phyloP scores from a whole-genome alignment of 2,797 vertebrate genomes.

The Salmo trutta region DNA sequence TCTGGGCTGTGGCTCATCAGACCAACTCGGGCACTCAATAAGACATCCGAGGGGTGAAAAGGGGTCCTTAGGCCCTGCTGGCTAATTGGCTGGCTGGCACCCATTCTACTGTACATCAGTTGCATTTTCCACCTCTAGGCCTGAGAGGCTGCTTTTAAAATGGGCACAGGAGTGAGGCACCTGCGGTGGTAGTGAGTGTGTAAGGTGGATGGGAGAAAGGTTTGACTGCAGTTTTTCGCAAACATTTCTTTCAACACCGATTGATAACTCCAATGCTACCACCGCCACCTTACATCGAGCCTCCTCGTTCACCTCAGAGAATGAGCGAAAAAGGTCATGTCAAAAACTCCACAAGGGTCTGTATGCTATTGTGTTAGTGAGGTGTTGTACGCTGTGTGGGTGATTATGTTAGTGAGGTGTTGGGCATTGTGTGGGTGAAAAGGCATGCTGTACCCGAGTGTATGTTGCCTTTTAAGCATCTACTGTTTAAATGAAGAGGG shows the following conservation, averaged over 20 bases:
- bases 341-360: background rate
- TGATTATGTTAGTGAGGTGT: background rate
- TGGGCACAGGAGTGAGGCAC: background rate
- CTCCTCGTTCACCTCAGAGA: background rate
- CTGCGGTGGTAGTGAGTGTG: background rate
- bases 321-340: background rate
- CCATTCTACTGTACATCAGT: no score
- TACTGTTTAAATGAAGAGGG: no score
- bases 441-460: no score
- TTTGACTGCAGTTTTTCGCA: background rate
- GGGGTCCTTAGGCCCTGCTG: background rate
- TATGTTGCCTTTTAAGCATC: no score
- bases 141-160: background rate
- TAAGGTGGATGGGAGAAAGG: background rate
- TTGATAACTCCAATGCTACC: background rate
- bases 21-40: background rate
- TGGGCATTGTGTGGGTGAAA: no score
- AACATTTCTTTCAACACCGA: no score
- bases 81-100: background rate
- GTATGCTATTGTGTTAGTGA: background rate
- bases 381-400: no score
- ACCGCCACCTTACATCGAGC: background rate
- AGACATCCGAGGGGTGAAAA: background rate
- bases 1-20: background rate
- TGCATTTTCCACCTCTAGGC: background rate